Base-by-base conservation (phyloP, 2,888 invertebrate genomes). In the Anarsia innoxiella region DNA sequence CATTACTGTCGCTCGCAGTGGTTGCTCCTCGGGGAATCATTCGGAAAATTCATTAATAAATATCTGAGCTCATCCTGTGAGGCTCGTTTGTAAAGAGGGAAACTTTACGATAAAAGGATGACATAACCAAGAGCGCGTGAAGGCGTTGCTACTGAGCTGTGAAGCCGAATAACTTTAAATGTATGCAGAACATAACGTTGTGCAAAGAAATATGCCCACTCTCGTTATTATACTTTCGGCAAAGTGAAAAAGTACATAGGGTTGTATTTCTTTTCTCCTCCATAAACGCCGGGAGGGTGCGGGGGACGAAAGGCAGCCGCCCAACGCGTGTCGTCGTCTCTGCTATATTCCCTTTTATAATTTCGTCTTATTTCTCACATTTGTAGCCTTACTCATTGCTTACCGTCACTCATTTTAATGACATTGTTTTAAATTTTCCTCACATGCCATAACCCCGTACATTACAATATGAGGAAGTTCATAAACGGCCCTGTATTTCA, bases 31-130 rank as follows among this genome's bases (percentile, higher is more conserved):
- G 8, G 48, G 52, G 66, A 51, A 53, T 57, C 40, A 50, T 52
- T 49, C 49, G 47, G 46, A 49, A 59, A 61, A 66, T 59, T 68
- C 58, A 70, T 72, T 67, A 67, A 64, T 65, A 66, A 64, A 65
- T 66, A 73, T 63, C 54, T 53, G 46, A 49, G 53, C 42, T 41
- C 53, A 46, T 42, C 53, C 41, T 41, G 37, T 33, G 49, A 44
- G 49, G 46, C 45, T 45, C 42, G 51, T 67, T 59, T 57, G 46
- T 51, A 47, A 57, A 53, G 48, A 51, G 44, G 45, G 44, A 39
- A 54, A 45, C 37, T 45, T 51, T 34, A 49, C 41, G 38, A 32
- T 38, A 31, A 45, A n/a, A n/a, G n/a, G n/a, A n/a, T n/a, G n/a
- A n/a, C n/a, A n/a, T n/a, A 42, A 39, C 45, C 40, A 44, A 42